phyloP scores from a whole-genome alignment of 2,113 vertebrate species.

The Eidolon helvum region DNA sequence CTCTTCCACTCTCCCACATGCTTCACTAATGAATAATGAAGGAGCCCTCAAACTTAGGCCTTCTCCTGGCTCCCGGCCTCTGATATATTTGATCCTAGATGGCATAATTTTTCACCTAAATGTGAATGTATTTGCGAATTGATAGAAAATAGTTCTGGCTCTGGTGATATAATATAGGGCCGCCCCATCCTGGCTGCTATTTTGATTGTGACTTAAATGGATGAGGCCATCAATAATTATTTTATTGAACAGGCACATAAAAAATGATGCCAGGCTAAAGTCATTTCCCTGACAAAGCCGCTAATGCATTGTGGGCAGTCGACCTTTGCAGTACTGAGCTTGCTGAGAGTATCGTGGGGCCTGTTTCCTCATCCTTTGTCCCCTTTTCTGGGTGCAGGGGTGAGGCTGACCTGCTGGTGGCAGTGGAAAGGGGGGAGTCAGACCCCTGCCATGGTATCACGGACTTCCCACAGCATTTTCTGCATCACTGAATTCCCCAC shows the following conservation, averaged over 20 bases:
- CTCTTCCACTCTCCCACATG: background rate
- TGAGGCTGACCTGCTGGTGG: background rate
- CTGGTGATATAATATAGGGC: slow-evolving; percentile 61
- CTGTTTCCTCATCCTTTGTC: background rate
- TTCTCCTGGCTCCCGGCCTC: slow-evolving; percentile 10
- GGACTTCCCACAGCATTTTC: background rate
- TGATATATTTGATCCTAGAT: slow-evolving; percentile 65
- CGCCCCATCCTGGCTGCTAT: slow-evolving; percentile 48
- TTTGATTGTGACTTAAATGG: slow-evolving; percentile 78
- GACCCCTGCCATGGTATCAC: accelerated
- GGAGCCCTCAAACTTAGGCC: background rate
- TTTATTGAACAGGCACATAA: slow-evolving; percentile 77
- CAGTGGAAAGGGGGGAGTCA: background rate
- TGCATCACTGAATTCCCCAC: too few relatives aligned
- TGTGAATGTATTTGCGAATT: slow-evolving; percentile 76
- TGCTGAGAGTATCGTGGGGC: background rate
- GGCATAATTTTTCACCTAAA: slow-evolving; percentile 75
- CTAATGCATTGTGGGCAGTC: background rate
- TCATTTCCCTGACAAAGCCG: slow-evolving; percentile 58
- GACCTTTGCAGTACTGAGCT: background rate
- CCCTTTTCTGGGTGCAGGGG: accelerated
- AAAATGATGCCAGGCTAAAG: slow-evolving; percentile 68
- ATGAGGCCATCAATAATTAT: slow-evolving; percentile 77
- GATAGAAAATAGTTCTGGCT: slow-evolving; percentile 70
- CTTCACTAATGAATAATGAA: slow-evolving; percentile 25